These are phyloP conservation scores for Argopecten irradians DNA, from an alignment of 1,140 invertebrate genomes.

Conservation along the genomic window DNA sequence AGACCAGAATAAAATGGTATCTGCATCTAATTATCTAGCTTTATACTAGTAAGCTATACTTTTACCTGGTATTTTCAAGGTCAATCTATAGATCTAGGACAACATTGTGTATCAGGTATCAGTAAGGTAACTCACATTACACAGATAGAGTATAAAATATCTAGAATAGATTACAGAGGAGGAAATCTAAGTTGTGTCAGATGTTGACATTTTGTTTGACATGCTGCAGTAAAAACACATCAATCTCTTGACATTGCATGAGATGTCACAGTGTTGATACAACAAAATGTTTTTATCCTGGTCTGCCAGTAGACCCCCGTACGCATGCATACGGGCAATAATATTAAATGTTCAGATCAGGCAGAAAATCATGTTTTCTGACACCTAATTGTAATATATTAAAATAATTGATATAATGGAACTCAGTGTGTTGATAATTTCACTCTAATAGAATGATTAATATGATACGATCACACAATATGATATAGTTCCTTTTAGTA, in stretches of 20 bases:
- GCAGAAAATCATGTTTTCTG: background rate
- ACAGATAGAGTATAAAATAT: background rate
- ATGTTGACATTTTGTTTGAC: slow-evolving; percentile 13
- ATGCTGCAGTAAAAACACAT: background rate
- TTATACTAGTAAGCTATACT: too few species aligned
- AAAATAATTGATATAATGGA: slow-evolving; percentile 1
- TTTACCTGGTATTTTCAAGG: background rate
- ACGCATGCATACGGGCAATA: background rate
- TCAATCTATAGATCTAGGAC: background rate
- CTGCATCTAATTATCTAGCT: too few species aligned
- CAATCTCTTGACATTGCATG: slow-evolving; percentile 6
- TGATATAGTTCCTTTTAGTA: background rate
- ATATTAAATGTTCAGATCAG: background rate
- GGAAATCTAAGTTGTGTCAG: background rate
- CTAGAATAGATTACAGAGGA: background rate
- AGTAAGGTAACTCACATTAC: too few species aligned
- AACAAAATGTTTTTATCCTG: background rate
- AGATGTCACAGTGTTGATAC: background rate
- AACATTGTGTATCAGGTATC: background rate
- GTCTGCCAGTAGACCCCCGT: background rate
- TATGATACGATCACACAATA: background rate
- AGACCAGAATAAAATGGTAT: too few species aligned
- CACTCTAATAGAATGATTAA: background rate
- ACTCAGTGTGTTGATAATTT: background rate
- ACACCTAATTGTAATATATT: slow-evolving; percentile 12